A percentile compares a stretch with the other conserved stretches of the same genome.
Conservation (phyloP, 2,888 invertebrate genomes). For the Slavum lentiscoides region DNA sequence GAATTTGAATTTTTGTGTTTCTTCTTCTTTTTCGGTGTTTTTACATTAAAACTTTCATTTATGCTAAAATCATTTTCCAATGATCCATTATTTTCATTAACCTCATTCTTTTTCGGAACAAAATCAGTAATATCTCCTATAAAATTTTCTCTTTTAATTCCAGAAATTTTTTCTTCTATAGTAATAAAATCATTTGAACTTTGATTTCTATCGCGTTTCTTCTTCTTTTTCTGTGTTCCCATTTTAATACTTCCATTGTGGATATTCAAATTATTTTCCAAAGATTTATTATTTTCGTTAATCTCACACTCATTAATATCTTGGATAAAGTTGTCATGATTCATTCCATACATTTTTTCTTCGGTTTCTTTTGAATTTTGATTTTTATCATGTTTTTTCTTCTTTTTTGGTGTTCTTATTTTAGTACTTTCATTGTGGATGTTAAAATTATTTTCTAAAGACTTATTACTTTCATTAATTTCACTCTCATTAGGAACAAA, state of each 20-base stretch:
- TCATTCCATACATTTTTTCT: background rate
- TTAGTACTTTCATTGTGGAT: background rate
- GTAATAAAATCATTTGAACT: background rate
- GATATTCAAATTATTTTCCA: background rate
- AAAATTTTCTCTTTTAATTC: background rate
- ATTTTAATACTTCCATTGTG: background rate
- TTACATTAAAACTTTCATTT: too few relatives aligned
- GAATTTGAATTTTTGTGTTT: background rate
- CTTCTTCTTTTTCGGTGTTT: constrained; percentile 1
- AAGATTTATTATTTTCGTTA: background rate
- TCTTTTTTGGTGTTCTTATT: background rate
- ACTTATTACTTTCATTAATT: background rate
- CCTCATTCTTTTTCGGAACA: too few relatives aligned
- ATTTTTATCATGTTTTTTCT: background rate
- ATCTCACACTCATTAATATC: background rate
- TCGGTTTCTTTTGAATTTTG: background rate
- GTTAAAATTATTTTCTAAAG: background rate
- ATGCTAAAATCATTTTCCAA: too few relatives aligned
- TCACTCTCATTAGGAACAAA: background rate
- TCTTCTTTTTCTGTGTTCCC: background rate
- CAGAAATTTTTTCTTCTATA: background rate
- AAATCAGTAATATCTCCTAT: background rate
- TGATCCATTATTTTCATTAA: too few relatives aligned
- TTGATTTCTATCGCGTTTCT: background rate
- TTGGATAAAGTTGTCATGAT: too few relatives aligned